Base-by-base conservation (phyloP, 2,888 invertebrate species). In the Drosophila peninsularis region DNA sequence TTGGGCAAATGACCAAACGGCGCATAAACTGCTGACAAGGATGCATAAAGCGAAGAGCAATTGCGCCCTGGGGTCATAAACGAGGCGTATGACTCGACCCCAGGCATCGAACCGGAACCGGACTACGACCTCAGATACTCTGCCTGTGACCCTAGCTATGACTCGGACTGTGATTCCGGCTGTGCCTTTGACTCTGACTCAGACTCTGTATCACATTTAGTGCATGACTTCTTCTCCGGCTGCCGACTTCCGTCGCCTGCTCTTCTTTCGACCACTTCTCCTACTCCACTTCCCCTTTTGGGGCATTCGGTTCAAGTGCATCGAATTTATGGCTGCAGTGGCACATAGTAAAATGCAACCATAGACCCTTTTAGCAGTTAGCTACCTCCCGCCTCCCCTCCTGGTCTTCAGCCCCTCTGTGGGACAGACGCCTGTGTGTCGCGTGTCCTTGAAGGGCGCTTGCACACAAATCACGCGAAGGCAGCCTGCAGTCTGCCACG, bases 11-110 rank as follows among this genome's bases (percentile, higher is more conserved):
- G 75, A 56, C 67, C 77, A 68, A 68, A 34, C 44, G 73, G 54
- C 70, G 66, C 67, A 74, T 71, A 84, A 84, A 81, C 62, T 85
- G 86, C 72, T 82, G 72, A 82, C 82, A 78, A 62, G 42, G 32
- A 65, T 47, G 56, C 79, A 71, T 56, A 63, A 58, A 62, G 53
- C 54, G 37, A 52, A 32, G 9, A 44, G 42, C 37, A 50, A 62
- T 60, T 58, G 66, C 58, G 44, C 55, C 52, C 50, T 17, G 10
- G 24, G 54, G 68, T 63, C 58, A 78, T 75, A 63, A 75, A 72
- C 37, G 60, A 54, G 57, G 11, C 37, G 42, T 62, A 57, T 58
- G 30, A 19, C 30, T 32, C 42, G 24, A 21, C 39, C 64, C 39
- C 56, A 41, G 30, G 17, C 30, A 32, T 17, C 30, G 21, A 14